Evolutionary conservation across 2,797 vertebrate genomes (phyloP).

Genomic region (Miichthys miiuy): DNA sequence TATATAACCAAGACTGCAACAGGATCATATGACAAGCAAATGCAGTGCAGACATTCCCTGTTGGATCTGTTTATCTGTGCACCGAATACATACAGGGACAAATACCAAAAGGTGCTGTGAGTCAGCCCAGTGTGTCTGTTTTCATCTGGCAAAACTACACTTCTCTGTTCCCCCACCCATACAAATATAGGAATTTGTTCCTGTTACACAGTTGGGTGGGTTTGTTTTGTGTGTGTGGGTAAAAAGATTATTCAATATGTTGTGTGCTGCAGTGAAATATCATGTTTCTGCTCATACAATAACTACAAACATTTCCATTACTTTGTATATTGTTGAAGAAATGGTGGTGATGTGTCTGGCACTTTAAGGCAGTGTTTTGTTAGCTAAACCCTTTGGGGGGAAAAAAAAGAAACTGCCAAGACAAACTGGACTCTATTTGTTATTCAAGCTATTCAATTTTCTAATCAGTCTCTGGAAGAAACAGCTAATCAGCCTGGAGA

Average conservation of each 20-base stretch:
- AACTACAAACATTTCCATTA: conserved; percentile 1
- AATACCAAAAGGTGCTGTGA: conserved; percentile 53
- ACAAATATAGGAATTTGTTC: conserved; percentile 41
- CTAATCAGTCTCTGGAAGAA: conserved; percentile 62
- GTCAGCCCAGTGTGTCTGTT: conserved; percentile 38
- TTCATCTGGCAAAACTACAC: conserved; percentile 21
- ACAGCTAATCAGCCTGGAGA: conserved; percentile 62
- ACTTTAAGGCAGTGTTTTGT: conserved; percentile 3
- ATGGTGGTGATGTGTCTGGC: not conserved
- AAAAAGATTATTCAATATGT: conserved; percentile 26
- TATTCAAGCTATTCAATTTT: conserved; percentile 55
- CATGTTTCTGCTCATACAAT: conserved; percentile 3
- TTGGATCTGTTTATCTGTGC: conserved; percentile 14
- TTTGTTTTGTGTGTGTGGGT: conserved; percentile 20
- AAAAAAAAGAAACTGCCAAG: conserved; percentile 1
- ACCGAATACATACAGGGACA: conserved; percentile 18
- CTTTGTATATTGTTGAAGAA: not conserved
- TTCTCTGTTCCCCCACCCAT: conserved; percentile 31
- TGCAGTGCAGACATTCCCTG: conserved; percentile 8
- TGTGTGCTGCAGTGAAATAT: not conserved
- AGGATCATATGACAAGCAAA: conserved; percentile 14
- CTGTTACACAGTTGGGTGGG: conserved; percentile 16
- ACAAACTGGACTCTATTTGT: conserved; percentile 26
- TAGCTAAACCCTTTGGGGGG: not conserved
- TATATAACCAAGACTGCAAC: not conserved